phyloP scores from a whole-genome alignment of 2,888 invertebrate genomes.

The Bruchidius siliquastri region DNA sequence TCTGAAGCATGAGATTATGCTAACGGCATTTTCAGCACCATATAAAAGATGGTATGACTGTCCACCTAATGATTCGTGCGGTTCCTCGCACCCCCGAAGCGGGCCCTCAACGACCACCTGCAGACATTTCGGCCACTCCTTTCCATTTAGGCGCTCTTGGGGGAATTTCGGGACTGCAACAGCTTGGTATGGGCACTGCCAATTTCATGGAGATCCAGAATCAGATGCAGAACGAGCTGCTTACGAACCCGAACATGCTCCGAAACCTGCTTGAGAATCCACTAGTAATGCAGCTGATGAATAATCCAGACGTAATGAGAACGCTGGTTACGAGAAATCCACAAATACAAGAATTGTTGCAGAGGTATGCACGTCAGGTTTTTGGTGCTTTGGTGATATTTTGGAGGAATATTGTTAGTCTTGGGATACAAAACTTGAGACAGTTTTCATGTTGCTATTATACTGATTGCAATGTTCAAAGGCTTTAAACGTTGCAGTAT shows the following conservation, averaged over 20 bases:
- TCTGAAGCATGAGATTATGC: no score
- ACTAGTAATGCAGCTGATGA: conserved; percentile 90
- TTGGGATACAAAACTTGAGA: no score
- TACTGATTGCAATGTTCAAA: no score
- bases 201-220: conserved; percentile 78
- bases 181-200: conserved; percentile 63
- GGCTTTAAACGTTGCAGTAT: no score
- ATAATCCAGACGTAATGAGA: conserved; percentile 93
- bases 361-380: no score
- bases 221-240: conserved; percentile 84
- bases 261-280: conserved; percentile 92
- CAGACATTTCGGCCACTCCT: conserved; percentile 36
- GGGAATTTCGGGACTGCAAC: conserved; percentile 69
- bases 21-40: conserved; percentile 73
- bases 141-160: conserved; percentile 50
- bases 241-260: conserved; percentile 86
- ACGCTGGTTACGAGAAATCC: conserved; percentile 90
- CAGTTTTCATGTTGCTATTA: no score
- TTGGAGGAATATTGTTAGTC: no score
- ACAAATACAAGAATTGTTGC: conserved; percentile 94
- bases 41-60: conserved; percentile 91
- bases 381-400: no score
- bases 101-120: conserved; percentile 38
- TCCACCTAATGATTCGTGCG: conserved; percentile 89
- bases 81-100: conserved; percentile 57